Conservation (phyloP, 1,140 invertebrate species). For the Lethocerus indicus region DNA sequence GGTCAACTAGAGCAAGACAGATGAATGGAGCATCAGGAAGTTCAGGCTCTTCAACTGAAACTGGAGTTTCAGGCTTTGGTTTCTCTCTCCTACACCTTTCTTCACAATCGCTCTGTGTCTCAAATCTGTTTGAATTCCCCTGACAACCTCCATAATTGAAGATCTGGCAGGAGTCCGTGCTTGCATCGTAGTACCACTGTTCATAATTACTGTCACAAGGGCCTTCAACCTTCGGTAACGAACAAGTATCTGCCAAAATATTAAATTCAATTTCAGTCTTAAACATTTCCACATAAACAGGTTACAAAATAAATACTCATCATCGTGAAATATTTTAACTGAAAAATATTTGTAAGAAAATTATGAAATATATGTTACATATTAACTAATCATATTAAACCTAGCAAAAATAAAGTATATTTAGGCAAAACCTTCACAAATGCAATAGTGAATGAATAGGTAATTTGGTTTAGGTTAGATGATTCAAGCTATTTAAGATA, state of each 20-base stretch:
- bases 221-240: slow-evolving; percentile 49
- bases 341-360: neutral
- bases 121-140: slow-evolving; percentile 51
- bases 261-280: too few species aligned
- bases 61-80: neutral
- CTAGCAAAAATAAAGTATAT: too few species aligned
- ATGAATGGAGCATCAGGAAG: slow-evolving; percentile 11
- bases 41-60: neutral
- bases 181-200: slow-evolving; percentile 57
- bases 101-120: slow-evolving; percentile 26
- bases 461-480: too few species aligned
- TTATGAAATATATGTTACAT: neutral
- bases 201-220: slow-evolving; percentile 46
- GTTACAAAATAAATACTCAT: neutral
- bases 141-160: slow-evolving; percentile 52
- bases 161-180: slow-evolving; percentile 41
- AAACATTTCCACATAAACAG: too few species aligned
- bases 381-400: neutral
- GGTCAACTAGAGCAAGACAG: slow-evolving; percentile 28
- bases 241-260: slow-evolving; percentile 55
- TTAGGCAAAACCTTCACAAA: too few species aligned
- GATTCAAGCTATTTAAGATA: too few species aligned
- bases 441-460: too few species aligned
- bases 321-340: neutral
- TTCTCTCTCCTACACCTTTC: slow-evolving; percentile 21